phyloP scores from a whole-genome alignment of 2,113 vertebrate genomes.

The Erpornis zantholeuca region DNA sequence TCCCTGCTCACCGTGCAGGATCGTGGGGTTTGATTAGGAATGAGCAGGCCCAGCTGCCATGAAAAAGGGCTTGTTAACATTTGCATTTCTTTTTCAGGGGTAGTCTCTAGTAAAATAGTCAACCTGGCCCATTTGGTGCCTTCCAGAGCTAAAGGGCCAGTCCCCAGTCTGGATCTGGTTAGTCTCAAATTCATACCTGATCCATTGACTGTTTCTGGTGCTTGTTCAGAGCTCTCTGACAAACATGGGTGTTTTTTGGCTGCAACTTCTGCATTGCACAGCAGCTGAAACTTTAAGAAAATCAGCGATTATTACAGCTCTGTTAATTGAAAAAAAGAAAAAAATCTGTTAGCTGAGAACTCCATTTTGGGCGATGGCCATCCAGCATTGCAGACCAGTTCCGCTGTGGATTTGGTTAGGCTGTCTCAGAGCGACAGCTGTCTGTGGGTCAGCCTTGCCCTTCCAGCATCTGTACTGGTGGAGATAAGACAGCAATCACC shows the following conservation, averaged over 20 bases:
- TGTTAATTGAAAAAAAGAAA: not conserved
- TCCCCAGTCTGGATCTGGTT: not conserved
- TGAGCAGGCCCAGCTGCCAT: not conserved
- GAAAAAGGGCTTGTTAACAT: not conserved
- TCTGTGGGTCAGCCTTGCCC: not conserved
- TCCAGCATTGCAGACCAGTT: not conserved
- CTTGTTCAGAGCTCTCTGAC: not conserved
- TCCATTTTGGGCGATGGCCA: not conserved
- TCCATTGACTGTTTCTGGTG: not conserved
- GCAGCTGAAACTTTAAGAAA: not conserved
- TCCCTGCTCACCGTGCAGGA: accelerated
- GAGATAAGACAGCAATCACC: not conserved
- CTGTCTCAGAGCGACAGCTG: not conserved
- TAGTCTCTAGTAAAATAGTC: not conserved
- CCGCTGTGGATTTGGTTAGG: not conserved
- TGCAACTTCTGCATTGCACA: not conserved
- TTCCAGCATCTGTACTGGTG: not conserved
- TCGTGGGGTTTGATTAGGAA: not conserved
- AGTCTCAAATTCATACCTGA: not conserved
- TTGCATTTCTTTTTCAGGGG: not conserved
- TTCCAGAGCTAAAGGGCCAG: not conserved
- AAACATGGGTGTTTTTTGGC: not conserved
- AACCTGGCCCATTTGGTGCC: not conserved
- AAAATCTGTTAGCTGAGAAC: not conserved
- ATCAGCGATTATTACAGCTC: not conserved